phyloP scores from a whole-genome alignment of 2,113 vertebrate genomes.

The Heptranchias perlo region DNA sequence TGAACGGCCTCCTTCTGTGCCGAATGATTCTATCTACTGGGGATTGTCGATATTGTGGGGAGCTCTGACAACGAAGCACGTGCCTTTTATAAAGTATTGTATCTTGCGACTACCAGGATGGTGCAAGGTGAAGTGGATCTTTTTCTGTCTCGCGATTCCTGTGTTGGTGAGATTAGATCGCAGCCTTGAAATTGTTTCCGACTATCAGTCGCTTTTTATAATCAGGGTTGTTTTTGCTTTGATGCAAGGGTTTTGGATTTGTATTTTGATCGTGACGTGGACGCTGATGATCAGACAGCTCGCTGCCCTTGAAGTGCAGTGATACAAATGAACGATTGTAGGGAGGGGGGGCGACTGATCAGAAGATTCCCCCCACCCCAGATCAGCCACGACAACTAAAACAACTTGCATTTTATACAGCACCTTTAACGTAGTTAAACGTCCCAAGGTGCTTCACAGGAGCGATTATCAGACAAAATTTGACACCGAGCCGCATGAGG shows the following conservation, averaged over 20 bases:
- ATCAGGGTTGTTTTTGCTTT: background rate
- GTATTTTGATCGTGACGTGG: background rate
- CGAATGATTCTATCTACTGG: background rate
- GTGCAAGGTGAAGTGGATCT: background rate
- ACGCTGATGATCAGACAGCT: background rate
- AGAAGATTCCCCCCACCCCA: background rate
- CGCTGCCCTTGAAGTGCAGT: background rate
- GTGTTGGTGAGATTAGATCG: background rate
- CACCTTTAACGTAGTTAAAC: background rate
- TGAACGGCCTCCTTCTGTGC: no score
- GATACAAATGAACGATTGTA: background rate
- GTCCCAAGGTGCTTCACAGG: background rate
- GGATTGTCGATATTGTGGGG: background rate
- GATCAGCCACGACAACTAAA: no score
- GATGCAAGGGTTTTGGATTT: background rate
- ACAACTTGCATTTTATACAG: no score
- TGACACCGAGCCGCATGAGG: no score
- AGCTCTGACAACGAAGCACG: background rate
- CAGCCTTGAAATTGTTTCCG: conserved; percentile 1
- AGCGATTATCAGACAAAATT: no score
- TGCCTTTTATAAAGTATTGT: background rate
- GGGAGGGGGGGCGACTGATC: no score
- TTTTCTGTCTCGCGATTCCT: background rate
- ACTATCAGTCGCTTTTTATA: background rate
- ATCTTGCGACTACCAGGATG: no score